Percentiles rank a stretch among this genome's conserved stretches.
Conservation (phyloP, 1,140 invertebrate species). For the Triops cancriformis region DNA sequence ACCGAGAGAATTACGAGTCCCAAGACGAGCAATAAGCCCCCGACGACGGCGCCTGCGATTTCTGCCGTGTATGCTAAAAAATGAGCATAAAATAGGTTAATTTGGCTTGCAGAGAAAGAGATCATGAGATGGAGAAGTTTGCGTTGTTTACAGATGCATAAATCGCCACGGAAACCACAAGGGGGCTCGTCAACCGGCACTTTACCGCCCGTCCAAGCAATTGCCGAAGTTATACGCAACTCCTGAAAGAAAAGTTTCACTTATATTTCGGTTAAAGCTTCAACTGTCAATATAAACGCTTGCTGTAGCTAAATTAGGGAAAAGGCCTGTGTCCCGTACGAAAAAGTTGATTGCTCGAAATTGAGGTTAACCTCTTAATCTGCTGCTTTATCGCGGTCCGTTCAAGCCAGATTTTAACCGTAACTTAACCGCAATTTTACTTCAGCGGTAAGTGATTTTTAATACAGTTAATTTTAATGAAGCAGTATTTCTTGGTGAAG, state of each 20-base stretch:
- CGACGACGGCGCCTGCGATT: conserved; percentile 67
- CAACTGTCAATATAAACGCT: too few species aligned
- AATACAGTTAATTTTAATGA: too few species aligned
- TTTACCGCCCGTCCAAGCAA: conserved; percentile 66
- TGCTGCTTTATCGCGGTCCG: too few species aligned
- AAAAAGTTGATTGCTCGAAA: too few species aligned
- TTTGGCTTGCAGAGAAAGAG: not conserved
- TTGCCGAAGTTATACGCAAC: conserved; percentile 53
- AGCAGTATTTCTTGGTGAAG: too few species aligned
- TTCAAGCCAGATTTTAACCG: too few species aligned
- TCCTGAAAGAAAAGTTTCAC: conserved; percentile 46
- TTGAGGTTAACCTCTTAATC: too few species aligned
- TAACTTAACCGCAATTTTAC: too few species aligned
- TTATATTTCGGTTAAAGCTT: not conserved
- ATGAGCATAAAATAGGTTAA: conserved; percentile 19
- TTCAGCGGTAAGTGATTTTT: too few species aligned
- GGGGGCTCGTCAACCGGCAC: conserved; percentile 83
- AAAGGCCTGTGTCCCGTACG: too few species aligned
- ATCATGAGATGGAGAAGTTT: not conserved
- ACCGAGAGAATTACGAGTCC: conserved; percentile 57
- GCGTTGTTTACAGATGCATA: conserved; percentile 69
- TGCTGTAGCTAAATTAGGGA: too few species aligned
- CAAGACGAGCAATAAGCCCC: conserved; percentile 59
- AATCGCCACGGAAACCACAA: conserved; percentile 85
- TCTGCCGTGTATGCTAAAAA: conserved; percentile 66